These are phyloP conservation scores for Ophthalmolycus amberensis DNA, from an alignment of 2,113 vertebrate genomes.

Conservation along the genomic window DNA sequence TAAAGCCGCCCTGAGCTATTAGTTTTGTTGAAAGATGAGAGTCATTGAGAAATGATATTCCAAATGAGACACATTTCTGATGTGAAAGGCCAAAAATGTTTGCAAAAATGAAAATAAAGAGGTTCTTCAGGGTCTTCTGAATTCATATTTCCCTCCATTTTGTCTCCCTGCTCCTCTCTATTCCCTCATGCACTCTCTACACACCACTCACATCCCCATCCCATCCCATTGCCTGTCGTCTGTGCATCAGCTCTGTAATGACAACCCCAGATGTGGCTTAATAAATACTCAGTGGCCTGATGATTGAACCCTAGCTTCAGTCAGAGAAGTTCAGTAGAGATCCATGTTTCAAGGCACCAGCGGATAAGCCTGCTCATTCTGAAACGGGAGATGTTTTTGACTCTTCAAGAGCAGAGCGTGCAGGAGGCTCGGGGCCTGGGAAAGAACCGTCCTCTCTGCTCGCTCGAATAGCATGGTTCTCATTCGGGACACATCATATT, in stretches of 20 bases:
- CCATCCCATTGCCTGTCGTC: slow-evolving; percentile 38
- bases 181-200: slow-evolving; percentile 18
- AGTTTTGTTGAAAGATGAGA: slow-evolving; percentile 32
- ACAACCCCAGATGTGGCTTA: slow-evolving; percentile 78
- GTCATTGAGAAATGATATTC: not conserved
- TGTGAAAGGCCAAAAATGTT: not conserved
- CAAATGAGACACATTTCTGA: slow-evolving; percentile 21
- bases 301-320: slow-evolving; percentile 63
- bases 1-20: slow-evolving; percentile 20
- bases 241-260: slow-evolving; percentile 49
- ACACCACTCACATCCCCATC: slow-evolving; percentile 40
- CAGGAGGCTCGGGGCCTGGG: slow-evolving; percentile 10
- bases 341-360: slow-evolving; percentile 58
- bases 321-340: slow-evolving; percentile 66
- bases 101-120: slow-evolving; percentile 21
- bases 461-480: slow-evolving; percentile 60
- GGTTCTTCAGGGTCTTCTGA: slow-evolving; percentile 5
- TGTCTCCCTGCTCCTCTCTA: slow-evolving; percentile 40
- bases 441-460: slow-evolving; percentile 33
- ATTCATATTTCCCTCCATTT: slow-evolving; percentile 39
- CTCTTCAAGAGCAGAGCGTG: slow-evolving; percentile 46
- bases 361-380: slow-evolving; percentile 41
- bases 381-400: slow-evolving; percentile 55
- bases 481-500: slow-evolving; percentile 78
- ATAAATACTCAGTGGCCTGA: slow-evolving; percentile 71